Evolutionary conservation across 2,113 vertebrate genomes (phyloP).

Genomic region (Morone chrysops): DNA sequence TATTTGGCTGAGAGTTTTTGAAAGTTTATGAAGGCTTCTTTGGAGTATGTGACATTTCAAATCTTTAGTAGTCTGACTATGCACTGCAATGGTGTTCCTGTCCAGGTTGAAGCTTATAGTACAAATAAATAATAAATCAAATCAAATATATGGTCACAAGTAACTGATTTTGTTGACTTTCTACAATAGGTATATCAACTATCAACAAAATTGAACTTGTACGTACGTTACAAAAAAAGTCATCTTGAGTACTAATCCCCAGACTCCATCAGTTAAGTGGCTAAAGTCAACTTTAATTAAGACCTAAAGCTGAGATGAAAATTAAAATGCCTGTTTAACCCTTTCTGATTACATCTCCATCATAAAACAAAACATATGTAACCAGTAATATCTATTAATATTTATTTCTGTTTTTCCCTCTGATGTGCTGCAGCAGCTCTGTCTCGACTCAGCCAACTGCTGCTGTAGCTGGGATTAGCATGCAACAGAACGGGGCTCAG

Average conservation of each 20-base stretch:
- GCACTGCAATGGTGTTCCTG: not conserved
- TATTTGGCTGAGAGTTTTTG: not conserved
- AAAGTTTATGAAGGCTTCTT: not conserved
- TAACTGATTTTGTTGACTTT: not conserved
- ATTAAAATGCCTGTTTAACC: no score
- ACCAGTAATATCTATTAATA: no score
- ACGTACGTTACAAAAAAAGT: constrained; percentile 16
- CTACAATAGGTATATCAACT: not conserved
- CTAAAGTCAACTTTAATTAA: not conserved
- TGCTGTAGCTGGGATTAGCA: no score
- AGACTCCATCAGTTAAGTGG: constrained; percentile 45
- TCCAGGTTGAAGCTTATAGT: not conserved
- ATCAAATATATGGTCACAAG: not conserved
- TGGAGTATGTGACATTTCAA: not conserved
- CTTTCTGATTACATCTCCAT: no score
- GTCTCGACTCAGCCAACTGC: no score
- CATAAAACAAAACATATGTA: no score
- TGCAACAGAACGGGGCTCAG: no score
- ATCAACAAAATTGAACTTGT: constrained; percentile 11
- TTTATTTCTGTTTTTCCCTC: no score
- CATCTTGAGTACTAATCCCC: constrained; percentile 41
- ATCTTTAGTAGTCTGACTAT: not conserved
- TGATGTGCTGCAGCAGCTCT: no score
- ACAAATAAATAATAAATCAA: not conserved
- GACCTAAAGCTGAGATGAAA: no score